phyloP scores from a whole-genome alignment of 2,888 invertebrate species.

The Cataglyphis albicans region DNA sequence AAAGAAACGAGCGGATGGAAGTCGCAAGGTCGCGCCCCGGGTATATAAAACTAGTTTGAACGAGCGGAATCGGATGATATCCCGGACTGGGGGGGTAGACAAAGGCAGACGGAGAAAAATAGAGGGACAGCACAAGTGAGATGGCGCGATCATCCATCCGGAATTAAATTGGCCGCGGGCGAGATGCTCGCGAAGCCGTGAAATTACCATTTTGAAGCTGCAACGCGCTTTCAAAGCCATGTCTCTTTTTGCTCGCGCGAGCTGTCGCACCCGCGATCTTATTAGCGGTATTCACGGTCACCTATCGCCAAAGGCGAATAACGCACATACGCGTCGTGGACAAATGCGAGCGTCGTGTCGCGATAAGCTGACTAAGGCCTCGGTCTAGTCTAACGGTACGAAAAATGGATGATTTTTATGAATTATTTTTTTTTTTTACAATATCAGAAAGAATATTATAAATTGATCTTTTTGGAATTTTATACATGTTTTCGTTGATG shows the following conservation, averaged over 20 bases:
- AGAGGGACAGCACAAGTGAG: slow-evolving; percentile 49
- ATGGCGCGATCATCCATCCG: slow-evolving; percentile 74
- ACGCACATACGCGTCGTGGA: slow-evolving; percentile 51
- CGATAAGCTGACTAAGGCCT: slow-evolving; percentile 5
- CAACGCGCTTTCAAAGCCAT: slow-evolving; percentile 70
- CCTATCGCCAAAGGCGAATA: slow-evolving; percentile 38
- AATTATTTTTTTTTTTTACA: too few relatives aligned
- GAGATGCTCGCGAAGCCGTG: slow-evolving; percentile 68
- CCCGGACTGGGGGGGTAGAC: slow-evolving; percentile 25
- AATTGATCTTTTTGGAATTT: too few relatives aligned
- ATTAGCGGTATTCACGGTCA: slow-evolving; percentile 68
- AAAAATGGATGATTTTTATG: too few relatives aligned
- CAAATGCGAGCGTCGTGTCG: slow-evolving; percentile 50
- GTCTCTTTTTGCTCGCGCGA: slow-evolving; percentile 61
- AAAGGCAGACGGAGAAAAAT: slow-evolving; percentile 51
- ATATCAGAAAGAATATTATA: too few relatives aligned
- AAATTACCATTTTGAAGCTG: slow-evolving; percentile 76
- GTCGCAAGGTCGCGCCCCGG: slow-evolving; percentile 48
- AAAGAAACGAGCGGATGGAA: slow-evolving; percentile 23
- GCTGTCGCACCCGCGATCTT: slow-evolving; percentile 55
- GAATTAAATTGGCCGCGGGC: slow-evolving; percentile 74
- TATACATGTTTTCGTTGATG: too few relatives aligned
- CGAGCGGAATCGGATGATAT: slow-evolving; percentile 53
- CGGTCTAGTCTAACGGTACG: too few relatives aligned
- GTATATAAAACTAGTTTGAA: slow-evolving; percentile 55